Conservation (phyloP, 30 jellyfish, hydroid and myxozoan genomes). For the Turritopsis rubra region DNA sequence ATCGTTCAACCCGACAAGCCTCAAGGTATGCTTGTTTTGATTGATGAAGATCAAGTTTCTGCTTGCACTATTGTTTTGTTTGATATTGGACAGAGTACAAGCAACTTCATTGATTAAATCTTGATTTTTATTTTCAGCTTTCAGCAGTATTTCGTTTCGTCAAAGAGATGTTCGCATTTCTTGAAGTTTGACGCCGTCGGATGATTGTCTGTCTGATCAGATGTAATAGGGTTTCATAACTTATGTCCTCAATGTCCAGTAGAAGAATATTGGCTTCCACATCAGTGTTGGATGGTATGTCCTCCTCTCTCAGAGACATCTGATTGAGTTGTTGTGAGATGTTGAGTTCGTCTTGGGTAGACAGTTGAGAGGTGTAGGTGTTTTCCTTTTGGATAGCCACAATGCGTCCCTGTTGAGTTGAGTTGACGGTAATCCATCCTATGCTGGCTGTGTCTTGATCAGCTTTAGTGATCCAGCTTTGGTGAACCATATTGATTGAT, state of each 20-base stretch:
- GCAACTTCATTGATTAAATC: constrained; percentile 10
- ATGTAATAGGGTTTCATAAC: background rate
- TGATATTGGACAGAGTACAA: constrained; percentile 10
- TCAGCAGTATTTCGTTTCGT: constrained; percentile 6
- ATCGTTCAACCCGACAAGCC: constrained; percentile 16
- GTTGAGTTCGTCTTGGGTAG: background rate
- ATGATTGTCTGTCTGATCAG: background rate
- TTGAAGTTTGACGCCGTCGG: background rate
- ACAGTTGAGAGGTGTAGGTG: background rate
- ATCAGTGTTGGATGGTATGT: background rate
- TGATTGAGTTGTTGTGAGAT: constrained; percentile 5
- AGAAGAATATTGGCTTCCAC: background rate
- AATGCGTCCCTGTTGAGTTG: background rate
- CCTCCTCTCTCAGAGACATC: background rate
- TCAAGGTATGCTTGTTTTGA: background rate
- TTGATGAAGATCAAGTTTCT: constrained; percentile 10
- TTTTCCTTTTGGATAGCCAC: background rate
- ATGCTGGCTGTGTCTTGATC: background rate
- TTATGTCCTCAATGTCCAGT: background rate
- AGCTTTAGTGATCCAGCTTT: no score
- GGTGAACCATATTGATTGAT: no score
- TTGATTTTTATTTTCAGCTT: constrained; percentile 19
- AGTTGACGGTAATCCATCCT: background rate
- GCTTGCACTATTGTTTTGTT: constrained; percentile 7
- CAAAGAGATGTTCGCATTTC: constrained; percentile 7